Conservation (phyloP, 2,113 vertebrate species). For the Pampusana beccarii region DNA sequence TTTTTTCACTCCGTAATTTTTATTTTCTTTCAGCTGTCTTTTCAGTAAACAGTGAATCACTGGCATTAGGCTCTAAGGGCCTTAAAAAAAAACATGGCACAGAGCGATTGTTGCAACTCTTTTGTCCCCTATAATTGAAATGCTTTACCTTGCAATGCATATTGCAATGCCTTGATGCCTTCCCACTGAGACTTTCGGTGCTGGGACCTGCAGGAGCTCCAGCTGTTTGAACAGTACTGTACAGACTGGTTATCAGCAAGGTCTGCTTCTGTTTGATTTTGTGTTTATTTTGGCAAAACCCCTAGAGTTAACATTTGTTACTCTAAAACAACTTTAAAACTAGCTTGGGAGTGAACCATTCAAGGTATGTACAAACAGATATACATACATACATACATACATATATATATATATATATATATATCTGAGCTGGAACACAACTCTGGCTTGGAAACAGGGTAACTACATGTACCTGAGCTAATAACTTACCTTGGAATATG, state of each 20-base stretch:
- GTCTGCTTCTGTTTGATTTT: conserved; percentile 32
- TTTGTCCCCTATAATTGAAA: neutral
- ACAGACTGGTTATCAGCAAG: neutral
- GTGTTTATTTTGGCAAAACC: conserved; percentile 57
- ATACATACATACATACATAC: neutral
- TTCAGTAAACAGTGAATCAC: neutral
- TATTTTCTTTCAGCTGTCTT: neutral
- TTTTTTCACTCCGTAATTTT: neutral
- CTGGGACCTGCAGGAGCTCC: neutral
- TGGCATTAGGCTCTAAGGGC: neutral
- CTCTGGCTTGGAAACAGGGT: neutral
- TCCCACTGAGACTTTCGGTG: neutral
- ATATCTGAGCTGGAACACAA: neutral
- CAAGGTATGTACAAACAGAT: neutral
- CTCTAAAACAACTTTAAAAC: conserved; percentile 62
- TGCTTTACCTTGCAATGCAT: neutral
- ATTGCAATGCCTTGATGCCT: neutral
- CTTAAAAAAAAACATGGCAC: neutral
- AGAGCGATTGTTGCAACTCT: neutral
- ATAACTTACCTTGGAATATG: neutral
- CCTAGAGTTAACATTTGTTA: conserved; percentile 40
- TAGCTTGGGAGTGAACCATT: neutral
- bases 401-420: neutral
- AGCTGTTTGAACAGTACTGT: neutral
- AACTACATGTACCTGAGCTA: neutral